Conservation (phyloP, 2,888 invertebrate genomes). For the Toxonevra muliebris region DNA sequence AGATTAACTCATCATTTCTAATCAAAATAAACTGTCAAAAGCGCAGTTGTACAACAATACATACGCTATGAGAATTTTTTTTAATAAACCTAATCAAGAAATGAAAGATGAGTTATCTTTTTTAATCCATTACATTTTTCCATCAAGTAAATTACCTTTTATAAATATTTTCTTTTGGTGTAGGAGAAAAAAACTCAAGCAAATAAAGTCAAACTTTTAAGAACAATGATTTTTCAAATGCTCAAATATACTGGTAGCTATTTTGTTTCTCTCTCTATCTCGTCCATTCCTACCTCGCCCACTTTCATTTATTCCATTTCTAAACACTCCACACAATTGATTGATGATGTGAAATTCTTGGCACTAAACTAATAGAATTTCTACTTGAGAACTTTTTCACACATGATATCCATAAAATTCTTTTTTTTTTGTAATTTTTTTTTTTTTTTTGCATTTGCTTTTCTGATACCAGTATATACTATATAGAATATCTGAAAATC, state of each 20-base stretch:
- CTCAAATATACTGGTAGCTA: no score
- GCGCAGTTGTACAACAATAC: constrained; percentile 11
- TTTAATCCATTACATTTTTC: no score
- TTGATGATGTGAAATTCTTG: constrained; percentile 59
- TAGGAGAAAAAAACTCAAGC: no score
- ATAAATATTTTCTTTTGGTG: no score
- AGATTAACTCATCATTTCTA: no score
- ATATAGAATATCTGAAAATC: not conserved
- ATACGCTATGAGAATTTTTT: constrained; percentile 26
- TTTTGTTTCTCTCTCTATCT: not conserved
- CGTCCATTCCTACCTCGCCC: not conserved
- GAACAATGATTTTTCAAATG: constrained; percentile 25
- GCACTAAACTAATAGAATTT: constrained; percentile 54
- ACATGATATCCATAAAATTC: constrained; percentile 53
- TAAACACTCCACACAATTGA: constrained; percentile 45
- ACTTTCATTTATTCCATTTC: no score
- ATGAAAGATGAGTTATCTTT: not conserved
- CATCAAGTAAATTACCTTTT: no score
- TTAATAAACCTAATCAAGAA: constrained; percentile 1
- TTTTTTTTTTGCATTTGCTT: constrained; percentile 1
- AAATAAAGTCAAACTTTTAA: not conserved
- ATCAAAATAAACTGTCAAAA: not conserved
- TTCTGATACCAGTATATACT: no score
- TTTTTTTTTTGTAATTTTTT: constrained; percentile 5
- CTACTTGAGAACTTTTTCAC: constrained; percentile 57